Evolutionary conservation across 2,888 invertebrate species (phyloP).

Genomic region (Tetramorium bicarinatum): DNA sequence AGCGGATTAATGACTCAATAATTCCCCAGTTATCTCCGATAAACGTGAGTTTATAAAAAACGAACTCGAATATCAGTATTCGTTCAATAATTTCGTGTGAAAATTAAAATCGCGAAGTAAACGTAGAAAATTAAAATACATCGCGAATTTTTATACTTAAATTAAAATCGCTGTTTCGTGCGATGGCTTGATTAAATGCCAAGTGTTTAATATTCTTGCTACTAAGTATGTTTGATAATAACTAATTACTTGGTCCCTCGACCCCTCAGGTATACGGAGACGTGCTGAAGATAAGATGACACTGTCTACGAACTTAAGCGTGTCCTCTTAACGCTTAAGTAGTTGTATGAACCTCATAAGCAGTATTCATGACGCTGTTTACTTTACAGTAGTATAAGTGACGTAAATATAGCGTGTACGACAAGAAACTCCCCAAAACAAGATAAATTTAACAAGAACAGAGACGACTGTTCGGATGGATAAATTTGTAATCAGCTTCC

Average conservation of each 20-base stretch:
- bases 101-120: background rate
- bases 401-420: conserved; percentile 23
- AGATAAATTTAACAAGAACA: conserved; percentile 15
- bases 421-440: conserved; percentile 15
- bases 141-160: conserved; percentile 1
- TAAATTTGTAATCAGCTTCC: conserved; percentile 40
- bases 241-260: conserved; percentile 33
- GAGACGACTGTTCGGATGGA: conserved; percentile 4
- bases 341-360: conserved; percentile 48
- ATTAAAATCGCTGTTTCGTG: background rate
- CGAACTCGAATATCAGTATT: background rate
- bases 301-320: conserved; percentile 47
- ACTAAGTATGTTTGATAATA: conserved; percentile 29
- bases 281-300: conserved; percentile 30
- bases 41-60: background rate
- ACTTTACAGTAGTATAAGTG: conserved; percentile 37
- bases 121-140: background rate
- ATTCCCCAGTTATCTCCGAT: background rate
- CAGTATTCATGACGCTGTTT: conserved; percentile 50
- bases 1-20: background rate
- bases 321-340: conserved; percentile 45
- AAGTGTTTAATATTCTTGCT: conserved; percentile 4
- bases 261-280: background rate
- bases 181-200: conserved; percentile 6
- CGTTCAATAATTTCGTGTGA: background rate